phyloP scores from a whole-genome alignment of 2,888 invertebrate genomes.

The Stegophylla sp. region DNA sequence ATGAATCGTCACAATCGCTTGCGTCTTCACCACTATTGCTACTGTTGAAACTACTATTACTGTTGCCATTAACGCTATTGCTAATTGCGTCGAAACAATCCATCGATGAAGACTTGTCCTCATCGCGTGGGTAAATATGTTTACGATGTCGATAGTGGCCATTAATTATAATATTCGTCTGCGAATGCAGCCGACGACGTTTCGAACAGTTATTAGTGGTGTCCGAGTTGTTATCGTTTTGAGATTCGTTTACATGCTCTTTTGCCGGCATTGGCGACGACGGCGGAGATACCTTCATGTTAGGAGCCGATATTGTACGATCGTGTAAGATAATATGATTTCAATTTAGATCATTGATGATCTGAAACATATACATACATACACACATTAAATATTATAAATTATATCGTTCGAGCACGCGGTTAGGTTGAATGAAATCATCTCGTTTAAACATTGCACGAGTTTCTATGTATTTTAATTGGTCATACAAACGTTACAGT shows the following conservation, averaged over 20 bases:
- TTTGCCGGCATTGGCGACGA: slow-evolving; percentile 1
- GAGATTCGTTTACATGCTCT: not conserved
- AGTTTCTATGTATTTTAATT: slow-evolving; percentile 31
- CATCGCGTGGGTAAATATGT: not conserved
- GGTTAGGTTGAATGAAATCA: not conserved
- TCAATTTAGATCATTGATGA: slow-evolving; percentile 1
- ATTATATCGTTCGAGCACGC: not conserved
- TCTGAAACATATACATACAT: slow-evolving; percentile 23
- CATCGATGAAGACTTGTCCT: slow-evolving; percentile 3
- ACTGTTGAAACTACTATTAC: not conserved
- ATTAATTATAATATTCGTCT: not conserved
- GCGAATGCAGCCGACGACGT: slow-evolving; percentile 34
- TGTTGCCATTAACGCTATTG: not conserved
- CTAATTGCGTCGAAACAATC: not conserved
- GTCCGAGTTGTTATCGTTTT: not conserved
- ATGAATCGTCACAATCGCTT: slow-evolving; percentile 6
- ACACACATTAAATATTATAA: not conserved
- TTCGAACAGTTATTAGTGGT: not conserved
- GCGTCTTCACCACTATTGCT: slow-evolving; percentile 17
- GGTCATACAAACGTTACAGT: not conserved
- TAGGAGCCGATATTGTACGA: not conserved
- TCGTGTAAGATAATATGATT: not conserved
- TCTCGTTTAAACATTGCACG: not conserved
- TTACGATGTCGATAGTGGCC: slow-evolving; percentile 1
- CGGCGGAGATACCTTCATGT: slow-evolving; percentile 29